Evolutionary conservation across 2,888 invertebrate species (phyloP).

Genomic region (Diadegma fenestrale): DNA sequence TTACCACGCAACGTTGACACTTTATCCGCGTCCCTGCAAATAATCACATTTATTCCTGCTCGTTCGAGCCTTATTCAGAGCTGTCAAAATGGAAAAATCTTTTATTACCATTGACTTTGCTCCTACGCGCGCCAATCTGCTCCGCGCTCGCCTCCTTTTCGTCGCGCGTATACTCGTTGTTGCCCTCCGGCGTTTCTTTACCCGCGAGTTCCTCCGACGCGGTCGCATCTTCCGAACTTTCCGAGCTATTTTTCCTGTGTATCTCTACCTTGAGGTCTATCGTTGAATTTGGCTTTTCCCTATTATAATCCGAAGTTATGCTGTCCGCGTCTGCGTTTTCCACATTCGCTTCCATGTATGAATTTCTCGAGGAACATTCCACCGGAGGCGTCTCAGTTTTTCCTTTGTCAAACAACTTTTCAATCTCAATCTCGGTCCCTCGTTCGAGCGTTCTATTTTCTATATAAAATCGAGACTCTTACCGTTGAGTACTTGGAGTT

Average conservation of each 20-base stretch:
- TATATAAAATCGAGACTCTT: too few species aligned
- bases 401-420: slow-evolving; percentile 70
- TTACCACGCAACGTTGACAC: slow-evolving; percentile 78
- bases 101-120: slow-evolving; percentile 77
- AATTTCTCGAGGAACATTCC: slow-evolving; percentile 86
- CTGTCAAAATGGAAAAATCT: too few species aligned
- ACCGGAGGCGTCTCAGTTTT: slow-evolving; percentile 86
- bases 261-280: slow-evolving; percentile 96
- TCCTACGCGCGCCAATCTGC: slow-evolving; percentile 67
- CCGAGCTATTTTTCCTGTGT: slow-evolving; percentile 95
- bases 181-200: slow-evolving; percentile 78
- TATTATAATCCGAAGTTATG: slow-evolving; percentile 83
- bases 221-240: slow-evolving; percentile 91
- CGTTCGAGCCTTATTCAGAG: too few species aligned
- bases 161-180: slow-evolving; percentile 78
- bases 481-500: slow-evolving; percentile 83
- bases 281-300: slow-evolving; percentile 83
- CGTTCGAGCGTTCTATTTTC: neutral
- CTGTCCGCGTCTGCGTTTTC: slow-evolving; percentile 84
- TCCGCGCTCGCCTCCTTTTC: slow-evolving; percentile 78
- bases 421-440: neutral
- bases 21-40: slow-evolving; percentile 71
- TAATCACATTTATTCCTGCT: too few species aligned
- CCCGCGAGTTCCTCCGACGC: slow-evolving; percentile 72
- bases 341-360: slow-evolving; percentile 84